A percentile compares a stretch with the other conserved stretches of the same genome.
Conservation (phyloP, 2,797 vertebrate species). For the Microctenopoma lineatum region DNA sequence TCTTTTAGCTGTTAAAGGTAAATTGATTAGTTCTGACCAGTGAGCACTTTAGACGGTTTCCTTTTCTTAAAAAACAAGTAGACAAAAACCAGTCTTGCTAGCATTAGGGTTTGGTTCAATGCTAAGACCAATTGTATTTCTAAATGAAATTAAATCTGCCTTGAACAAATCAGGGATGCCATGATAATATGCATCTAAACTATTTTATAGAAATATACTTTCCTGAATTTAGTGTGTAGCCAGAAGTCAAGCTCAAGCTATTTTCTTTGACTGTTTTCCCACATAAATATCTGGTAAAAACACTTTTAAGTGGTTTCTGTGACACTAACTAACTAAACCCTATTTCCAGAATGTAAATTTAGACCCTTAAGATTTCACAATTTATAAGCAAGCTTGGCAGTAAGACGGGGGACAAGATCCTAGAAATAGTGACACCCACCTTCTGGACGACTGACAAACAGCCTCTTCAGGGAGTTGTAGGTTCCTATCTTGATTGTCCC, state of each 20-base stretch:
- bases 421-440: conserved; percentile 77
- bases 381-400: not conserved
- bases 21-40: no score
- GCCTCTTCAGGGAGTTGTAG: conserved; percentile 94
- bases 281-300: not conserved
- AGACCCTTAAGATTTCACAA: not conserved
- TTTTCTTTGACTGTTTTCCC: not conserved
- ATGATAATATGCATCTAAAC: not conserved
- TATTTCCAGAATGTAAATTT: not conserved
- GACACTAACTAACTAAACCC: not conserved
- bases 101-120: not conserved
- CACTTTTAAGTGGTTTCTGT: not conserved
- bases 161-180: not conserved
- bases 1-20: not conserved
- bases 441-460: conserved; percentile 93
- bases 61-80: not conserved
- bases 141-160: conserved; percentile 6
- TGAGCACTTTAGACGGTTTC: not conserved
- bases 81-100: not conserved
- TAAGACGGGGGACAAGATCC: not conserved
- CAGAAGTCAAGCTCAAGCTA: not conserved
- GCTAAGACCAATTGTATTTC: not conserved
- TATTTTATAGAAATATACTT: not conserved
- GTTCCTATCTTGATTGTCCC: conserved; percentile 98
- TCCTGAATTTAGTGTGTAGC: not conserved